A percentile compares a stretch with the other conserved stretches of the same genome.
These are phyloP conservation scores for Delichon dasypus DNA, from an alignment of 2,797 vertebrate species.

Conservation along the genomic window DNA sequence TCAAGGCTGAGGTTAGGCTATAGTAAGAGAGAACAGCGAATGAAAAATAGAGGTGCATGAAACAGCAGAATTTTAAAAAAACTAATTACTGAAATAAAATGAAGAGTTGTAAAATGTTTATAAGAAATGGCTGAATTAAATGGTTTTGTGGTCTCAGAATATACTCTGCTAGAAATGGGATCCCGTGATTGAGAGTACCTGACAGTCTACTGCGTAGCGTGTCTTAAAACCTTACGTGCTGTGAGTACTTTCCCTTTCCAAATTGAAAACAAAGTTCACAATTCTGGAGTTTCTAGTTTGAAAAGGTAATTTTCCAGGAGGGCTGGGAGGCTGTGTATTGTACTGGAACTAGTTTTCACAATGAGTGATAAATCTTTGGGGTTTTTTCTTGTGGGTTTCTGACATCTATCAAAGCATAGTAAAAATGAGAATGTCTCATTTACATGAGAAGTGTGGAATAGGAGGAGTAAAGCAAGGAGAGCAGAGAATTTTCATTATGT, in stretches of 20 bases:
- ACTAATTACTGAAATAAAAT: neutral
- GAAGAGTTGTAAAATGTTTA: neutral
- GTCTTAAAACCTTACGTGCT: neutral
- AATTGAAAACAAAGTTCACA: neutral
- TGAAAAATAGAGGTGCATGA: neutral
- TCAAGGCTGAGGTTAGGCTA: neutral
- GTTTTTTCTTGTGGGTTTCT: neutral
- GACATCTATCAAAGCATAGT: neutral
- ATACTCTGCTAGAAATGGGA: neutral
- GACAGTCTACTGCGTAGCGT: neutral
- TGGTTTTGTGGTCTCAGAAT: neutral
- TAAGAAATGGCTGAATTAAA: neutral
- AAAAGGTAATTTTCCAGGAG: neutral
- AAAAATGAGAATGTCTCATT: neutral
- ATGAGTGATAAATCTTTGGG: neutral
- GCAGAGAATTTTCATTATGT: neutral
- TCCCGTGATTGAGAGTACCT: neutral
- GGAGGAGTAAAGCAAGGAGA: neutral
- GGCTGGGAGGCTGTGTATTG: neutral
- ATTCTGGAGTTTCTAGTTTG: neutral
- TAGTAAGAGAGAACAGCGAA: neutral
- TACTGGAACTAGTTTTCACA: neutral
- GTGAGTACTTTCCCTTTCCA: neutral
- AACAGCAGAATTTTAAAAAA: neutral
- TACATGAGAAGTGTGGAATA: neutral